Base-by-base conservation (phyloP, 2,888 invertebrate species). In the Myopa tessellatipennis region DNA sequence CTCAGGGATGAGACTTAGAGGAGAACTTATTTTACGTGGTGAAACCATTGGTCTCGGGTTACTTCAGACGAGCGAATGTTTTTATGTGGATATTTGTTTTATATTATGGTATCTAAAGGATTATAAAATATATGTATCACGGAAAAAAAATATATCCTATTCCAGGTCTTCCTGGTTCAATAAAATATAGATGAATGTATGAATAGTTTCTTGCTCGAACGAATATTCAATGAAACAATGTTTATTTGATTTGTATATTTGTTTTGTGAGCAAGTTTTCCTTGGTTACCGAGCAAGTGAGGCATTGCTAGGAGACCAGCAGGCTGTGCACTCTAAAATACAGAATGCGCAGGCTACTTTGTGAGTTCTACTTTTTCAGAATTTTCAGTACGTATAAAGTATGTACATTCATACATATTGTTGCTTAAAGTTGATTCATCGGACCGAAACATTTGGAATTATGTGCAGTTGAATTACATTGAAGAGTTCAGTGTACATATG, bases 1-100 rank as follows among this genome's bases (percentile, higher is more conserved):
- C 85, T 91, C 91, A 18, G 91, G 90, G 74, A 90, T 87, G 76
- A 91, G 86, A 87, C 91, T 91, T 84, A 91, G 81, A 81, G 90
- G 89, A 85, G 91, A 91, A 90, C 91, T 90, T 67, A 84, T 79
- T 78, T 84, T 87, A 18, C 82, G 84, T 71, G 87, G 85, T 72
- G 85, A 85, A 79, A 85, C 83, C 87, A 88, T 87, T 82, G 14
- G 65, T 87, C 88, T 52, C 14, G 34, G 36, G 12, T 40, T 60
- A 50, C 10, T 60, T 71, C n/a, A 52, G 67, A 79, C 58, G 69
- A 26, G 63, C 71, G 34, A 65, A 4, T 36, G 2, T 12, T 3
- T 38, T 65, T 65, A 14, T 55, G 3, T n/a, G n/a, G 55, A n/a
- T n/a, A n/a, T 55, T 55, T 26, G 26, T 26, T 26, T 26, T 18